Percentiles rank a stretch among this genome's conserved stretches.
phyloP scores from a whole-genome alignment of 2,113 vertebrate species.

The Agelaius phoeniceus region DNA sequence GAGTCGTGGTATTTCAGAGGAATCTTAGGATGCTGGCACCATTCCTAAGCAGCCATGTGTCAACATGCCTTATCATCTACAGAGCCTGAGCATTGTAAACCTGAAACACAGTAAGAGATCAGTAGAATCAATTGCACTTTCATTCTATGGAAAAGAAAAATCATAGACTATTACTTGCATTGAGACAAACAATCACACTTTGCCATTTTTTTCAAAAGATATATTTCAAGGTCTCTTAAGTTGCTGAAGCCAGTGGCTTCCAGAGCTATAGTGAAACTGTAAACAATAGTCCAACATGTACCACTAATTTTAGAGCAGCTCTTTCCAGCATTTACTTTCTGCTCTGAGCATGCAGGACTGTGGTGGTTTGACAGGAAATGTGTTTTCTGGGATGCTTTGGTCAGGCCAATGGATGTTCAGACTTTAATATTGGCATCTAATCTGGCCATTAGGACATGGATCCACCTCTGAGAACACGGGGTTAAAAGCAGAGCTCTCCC shows the following conservation, averaged over 20 bases:
- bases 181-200: neutral
- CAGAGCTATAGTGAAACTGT: neutral
- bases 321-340: neutral
- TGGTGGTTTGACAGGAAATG: too few relatives aligned
- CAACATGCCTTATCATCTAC: neutral
- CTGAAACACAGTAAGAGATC: neutral
- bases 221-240: neutral
- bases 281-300: neutral
- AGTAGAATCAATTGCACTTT: neutral
- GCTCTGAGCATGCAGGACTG: neutral
- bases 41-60: neutral
- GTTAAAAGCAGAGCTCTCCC: too few relatives aligned
- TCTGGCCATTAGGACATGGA: too few relatives aligned
- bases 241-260: neutral
- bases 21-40: neutral
- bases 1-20: rapidly evolving
- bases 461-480: too few relatives aligned
- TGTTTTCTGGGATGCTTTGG: too few relatives aligned
- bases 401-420: too few relatives aligned
- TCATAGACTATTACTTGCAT: neutral
- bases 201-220: neutral
- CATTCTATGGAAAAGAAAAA: neutral
- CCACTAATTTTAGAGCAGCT: neutral
- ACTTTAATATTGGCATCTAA: too few relatives aligned
- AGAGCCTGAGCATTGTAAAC: neutral